Base-by-base conservation (phyloP, 2,797 vertebrate species). In the Meda fulgida region DNA sequence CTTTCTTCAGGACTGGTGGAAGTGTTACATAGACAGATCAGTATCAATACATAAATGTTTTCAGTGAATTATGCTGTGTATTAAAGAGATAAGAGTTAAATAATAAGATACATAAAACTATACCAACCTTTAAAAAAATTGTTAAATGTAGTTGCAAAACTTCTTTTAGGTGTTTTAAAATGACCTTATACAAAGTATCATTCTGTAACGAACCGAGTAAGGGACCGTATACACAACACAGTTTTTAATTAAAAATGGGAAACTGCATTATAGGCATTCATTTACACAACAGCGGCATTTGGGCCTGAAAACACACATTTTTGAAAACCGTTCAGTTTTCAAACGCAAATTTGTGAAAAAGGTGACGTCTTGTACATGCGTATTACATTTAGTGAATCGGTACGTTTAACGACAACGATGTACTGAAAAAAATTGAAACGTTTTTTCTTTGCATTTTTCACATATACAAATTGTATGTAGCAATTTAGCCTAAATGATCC, bases 111-210 rank as follows among this genome's bases (percentile, higher is more conserved):
- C n/a, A n/a, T n/a, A 67, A 23, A 34, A 38, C 0, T 55, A 26
- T 1, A n/a, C 7, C 7, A 63, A 46, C 31, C 6, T 77, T 48
- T 77, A 16, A 46, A 46, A 4, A n/a, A 18, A 78, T 78, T 2
- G 21, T 60, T 81, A 72, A 65, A 3, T 60, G 70, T 73, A 40
- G 36, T 2, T 71, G 69, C 38, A 40, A 16, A 16, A 26, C 53
- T 73, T 48, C 72, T 31, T 51, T 65, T 65, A 38, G 21, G 40
- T 89, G 88, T 89, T 80, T 89, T 88, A 81, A 75, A 88, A 87
- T 78, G 84, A 88, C 85, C 80, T 76, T 87, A 88, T 84, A 90
- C 77, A 72, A 66, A 90, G 85, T 83, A 84, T 90, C 78, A 92
- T 72, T 43, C 72, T 77, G 69, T 87, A 87, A 91, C 87, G 85